Percentiles rank a stretch among this genome's conserved stretches.
These are phyloP conservation scores for Napeogenes inachia DNA, from an alignment of 2,888 invertebrate genomes.

Conservation along the genomic window DNA sequence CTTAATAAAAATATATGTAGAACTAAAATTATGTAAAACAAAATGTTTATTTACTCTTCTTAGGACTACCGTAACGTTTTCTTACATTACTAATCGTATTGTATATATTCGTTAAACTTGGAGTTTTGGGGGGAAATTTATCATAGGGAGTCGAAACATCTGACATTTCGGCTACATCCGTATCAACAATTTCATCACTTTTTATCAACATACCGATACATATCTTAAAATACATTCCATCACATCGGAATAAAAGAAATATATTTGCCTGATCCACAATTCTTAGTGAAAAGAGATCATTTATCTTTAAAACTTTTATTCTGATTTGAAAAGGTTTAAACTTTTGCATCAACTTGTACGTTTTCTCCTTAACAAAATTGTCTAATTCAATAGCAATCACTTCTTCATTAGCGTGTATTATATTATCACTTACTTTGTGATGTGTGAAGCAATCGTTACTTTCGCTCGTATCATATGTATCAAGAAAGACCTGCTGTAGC, in stretches of 20 bases:
- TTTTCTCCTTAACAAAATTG: constrained; percentile 42
- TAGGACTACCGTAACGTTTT: background rate
- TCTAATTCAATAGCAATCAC: constrained; percentile 47
- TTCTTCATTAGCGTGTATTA: constrained; percentile 21
- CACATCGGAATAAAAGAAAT: constrained; percentile 43
- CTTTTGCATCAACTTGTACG: constrained; percentile 36
- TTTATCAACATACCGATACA: constrained; percentile 57
- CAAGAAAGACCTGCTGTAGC: constrained; percentile 38
- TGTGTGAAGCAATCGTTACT: background rate
- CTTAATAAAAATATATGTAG: too few species aligned
- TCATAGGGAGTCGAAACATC: constrained; percentile 45
- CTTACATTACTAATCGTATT: background rate
- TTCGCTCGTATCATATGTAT: constrained; percentile 26
- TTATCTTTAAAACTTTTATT: constrained; percentile 49
- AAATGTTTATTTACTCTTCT: background rate
- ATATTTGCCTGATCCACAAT: constrained; percentile 50
- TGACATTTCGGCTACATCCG: constrained; percentile 34
- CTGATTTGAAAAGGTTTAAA: constrained; percentile 49
- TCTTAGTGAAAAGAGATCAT: constrained; percentile 49
- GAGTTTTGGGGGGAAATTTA: constrained; percentile 4
- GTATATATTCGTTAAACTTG: constrained; percentile 4
- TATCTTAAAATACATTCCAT: constrained; percentile 38
- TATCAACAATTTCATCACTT: constrained; percentile 59
- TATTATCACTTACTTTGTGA: background rate
- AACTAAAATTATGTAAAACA: background rate